These are phyloP conservation scores for Opisthocomus hoazin DNA, from an alignment of 2,113 vertebrate species.

Conservation along the genomic window DNA sequence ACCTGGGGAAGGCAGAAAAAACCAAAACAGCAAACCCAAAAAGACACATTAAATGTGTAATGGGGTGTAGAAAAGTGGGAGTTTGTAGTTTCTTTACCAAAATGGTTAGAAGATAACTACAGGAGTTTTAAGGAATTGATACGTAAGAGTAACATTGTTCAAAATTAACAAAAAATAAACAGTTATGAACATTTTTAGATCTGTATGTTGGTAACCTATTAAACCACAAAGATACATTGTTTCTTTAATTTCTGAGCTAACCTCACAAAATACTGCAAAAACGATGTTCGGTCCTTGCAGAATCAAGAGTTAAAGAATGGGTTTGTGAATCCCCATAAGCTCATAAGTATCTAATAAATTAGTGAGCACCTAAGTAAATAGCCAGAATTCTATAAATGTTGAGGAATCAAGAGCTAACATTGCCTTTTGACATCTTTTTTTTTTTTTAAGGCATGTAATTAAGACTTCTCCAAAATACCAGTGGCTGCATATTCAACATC, in stretches of 20 bases:
- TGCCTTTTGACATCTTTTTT: fast-evolving
- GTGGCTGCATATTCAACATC: neutral
- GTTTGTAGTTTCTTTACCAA: neutral
- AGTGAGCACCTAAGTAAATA: neutral
- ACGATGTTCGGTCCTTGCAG: neutral
- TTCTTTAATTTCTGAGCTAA: neutral
- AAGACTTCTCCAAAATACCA: neutral
- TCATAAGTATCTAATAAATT: neutral
- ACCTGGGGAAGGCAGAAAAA: fast-evolving
- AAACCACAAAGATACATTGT: neutral
- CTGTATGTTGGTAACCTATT: neutral
- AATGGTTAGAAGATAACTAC: neutral
- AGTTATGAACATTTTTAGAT: neutral
- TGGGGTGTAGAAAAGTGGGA: neutral
- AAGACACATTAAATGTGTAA: neutral
- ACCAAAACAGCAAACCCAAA: neutral
- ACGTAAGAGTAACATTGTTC: neutral
- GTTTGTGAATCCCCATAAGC: neutral
- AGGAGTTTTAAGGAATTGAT: neutral
- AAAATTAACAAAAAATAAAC: neutral
- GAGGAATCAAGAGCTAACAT: neutral
- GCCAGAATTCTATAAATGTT: neutral
- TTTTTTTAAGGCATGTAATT: neutral
- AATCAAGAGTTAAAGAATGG: neutral
- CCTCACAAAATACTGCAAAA: neutral